Evolutionary conservation across 2,888 invertebrate species (phyloP), one percentile per base, ranked within the genome.

Genomic region (Heliconius aoede): DNA sequence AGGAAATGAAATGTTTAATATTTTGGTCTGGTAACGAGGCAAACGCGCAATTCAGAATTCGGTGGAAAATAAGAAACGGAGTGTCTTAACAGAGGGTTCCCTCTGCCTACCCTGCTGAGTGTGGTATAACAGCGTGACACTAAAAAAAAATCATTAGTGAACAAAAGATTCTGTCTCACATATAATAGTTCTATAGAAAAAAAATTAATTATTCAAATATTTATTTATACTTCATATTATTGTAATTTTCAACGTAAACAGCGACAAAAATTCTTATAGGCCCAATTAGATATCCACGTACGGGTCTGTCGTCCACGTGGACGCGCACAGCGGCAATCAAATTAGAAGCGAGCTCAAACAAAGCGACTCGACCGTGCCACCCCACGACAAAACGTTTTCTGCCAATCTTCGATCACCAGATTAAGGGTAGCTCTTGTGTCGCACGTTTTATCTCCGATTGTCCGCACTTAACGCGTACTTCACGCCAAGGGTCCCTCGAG

Each of bases 371-470:
- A 90, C 88, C 91, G 89, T 85, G 86, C 90, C 91, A 93, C 94
- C 94, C 94, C 89, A 93, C 93, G 93, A 93, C 94, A 93, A 94
- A 94, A 92, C 93, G 93, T 91, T 94, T 94, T 91, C 92, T 91
- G 90, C 93, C 94, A 94, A 94, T 94, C 94, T 94, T 92, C 93
- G 94, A 94, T 94, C 94, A 91, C 92, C 90, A 92, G 94, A 94
- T 94, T 94, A 94, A 94, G 94, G 94, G 94, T 82, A 85, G 90
- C 90, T 89, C 90, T 89, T 91, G 91, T 92, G 91, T 93, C 92
- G 92, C 92, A 93, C 93, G 92, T 93, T 93, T 94, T 94, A 94
- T 94, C 94, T 94, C 88, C 94, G 93, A 94, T 94, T 94, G 94
- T 94, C 90, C 93, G 91, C 94, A 94, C 94, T 94, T 93, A 93